A percentile compares a stretch with the other conserved stretches of the same genome.
These are phyloP conservation scores for Chironomus tepperi DNA, from an alignment of 1,140 invertebrate genomes.

Conservation along the genomic window DNA sequence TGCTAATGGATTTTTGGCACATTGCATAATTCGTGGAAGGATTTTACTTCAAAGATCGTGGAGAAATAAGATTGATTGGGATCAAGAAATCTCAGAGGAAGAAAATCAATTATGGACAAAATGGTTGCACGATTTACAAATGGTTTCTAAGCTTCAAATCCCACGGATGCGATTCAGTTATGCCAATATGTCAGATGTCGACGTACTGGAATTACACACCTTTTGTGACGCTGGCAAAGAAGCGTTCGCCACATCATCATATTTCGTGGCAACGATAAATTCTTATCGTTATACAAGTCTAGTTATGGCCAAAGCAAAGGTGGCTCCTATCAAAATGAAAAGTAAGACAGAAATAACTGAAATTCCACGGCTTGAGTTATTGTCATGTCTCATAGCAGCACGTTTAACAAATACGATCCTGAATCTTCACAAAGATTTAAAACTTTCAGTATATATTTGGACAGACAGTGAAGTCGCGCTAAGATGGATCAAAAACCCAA, in stretches of 20 bases:
- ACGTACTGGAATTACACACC: neutral
- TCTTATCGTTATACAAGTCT: neutral
- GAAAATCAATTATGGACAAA: neutral
- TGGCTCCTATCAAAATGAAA: neutral
- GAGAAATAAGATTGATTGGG: slow-evolving; percentile 9
- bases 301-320: neutral
- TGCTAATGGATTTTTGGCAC: slow-evolving; percentile 31
- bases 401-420: neutral
- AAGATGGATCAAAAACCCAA: slow-evolving; percentile 32
- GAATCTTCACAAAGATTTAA: neutral
- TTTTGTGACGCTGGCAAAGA: neutral
- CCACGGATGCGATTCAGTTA: neutral
- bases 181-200: neutral
- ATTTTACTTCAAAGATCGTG: slow-evolving; percentile 33
- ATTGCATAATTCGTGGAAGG: slow-evolving; percentile 30
- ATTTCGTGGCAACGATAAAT: neutral
- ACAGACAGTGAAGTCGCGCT: slow-evolving; percentile 35
- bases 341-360: too few relatives aligned
- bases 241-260: neutral
- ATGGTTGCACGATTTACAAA: neutral
- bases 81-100: neutral
- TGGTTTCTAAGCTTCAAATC: neutral
- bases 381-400: neutral
- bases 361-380: neutral
- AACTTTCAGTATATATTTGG: slow-evolving; percentile 30